Conservation (phyloP, 2,797 vertebrate species). For the Microhierax caerulescens region DNA sequence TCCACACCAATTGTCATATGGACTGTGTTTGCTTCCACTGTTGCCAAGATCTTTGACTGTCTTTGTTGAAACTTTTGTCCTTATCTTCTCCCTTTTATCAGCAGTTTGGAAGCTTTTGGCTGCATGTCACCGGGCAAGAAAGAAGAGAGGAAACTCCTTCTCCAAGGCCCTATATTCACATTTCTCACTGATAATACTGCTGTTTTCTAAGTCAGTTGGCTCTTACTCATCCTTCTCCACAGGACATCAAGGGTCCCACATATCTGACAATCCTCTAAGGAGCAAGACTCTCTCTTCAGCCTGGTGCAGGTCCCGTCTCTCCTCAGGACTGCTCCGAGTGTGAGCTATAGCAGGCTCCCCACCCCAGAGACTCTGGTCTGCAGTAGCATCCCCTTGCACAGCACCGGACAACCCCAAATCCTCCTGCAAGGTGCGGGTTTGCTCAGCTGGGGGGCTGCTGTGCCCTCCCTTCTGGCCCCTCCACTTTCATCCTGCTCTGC, state of each 20-base stretch:
- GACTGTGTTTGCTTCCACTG: neutral
- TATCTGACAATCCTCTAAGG: neutral
- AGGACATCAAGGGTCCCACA: neutral
- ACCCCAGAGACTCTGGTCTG: no score
- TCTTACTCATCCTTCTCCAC: neutral
- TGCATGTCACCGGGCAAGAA: neutral
- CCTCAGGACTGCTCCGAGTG: neutral
- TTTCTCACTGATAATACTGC: neutral
- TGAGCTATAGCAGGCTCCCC: neutral
- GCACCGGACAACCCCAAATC: neutral
- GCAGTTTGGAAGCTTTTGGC: neutral
- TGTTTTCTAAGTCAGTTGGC: neutral
- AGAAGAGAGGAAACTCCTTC: neutral
- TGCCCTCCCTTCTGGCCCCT: fast-evolving
- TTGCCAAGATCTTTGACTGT: neutral
- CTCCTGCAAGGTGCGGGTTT: fast-evolving
- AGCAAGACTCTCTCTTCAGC: neutral
- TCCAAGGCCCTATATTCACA: neutral
- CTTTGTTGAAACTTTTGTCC: neutral
- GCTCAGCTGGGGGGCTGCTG: neutral
- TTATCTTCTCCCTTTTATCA: neutral
- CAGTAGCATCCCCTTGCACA: neutral
- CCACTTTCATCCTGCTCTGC: neutral
- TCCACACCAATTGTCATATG: conserved; percentile 13
- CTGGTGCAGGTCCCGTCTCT: neutral